A percentile compares a stretch with the other conserved stretches of the same genome.
Conservation (phyloP, 2,113 vertebrate species). For the Microcebus murinus region DNA sequence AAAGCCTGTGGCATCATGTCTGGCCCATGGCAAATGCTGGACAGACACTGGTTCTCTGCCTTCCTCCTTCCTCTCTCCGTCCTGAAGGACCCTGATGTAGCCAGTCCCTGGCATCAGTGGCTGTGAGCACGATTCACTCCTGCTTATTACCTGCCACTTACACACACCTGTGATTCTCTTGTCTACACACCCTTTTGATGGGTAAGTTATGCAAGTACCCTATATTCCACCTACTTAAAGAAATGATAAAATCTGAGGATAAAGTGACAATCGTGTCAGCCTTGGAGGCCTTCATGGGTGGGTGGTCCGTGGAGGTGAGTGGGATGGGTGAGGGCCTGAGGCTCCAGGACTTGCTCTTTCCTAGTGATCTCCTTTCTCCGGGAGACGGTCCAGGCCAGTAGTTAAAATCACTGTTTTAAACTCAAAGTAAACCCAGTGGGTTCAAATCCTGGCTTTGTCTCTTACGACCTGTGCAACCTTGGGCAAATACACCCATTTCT, state of each 20-base stretch:
- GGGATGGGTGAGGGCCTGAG: not conserved
- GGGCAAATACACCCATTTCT: not conserved
- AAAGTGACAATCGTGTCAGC: not conserved
- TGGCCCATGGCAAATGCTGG: not conserved
- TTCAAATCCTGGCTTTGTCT: not conserved
- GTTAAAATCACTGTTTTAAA: not conserved
- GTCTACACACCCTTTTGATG: not conserved
- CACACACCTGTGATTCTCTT: not conserved
- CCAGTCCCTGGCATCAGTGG: not conserved
- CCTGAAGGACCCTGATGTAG: not conserved
- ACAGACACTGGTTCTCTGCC: not conserved
- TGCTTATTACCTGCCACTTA: not conserved
- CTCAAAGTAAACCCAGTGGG: not conserved
- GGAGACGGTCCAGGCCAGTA: not conserved
- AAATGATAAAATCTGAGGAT: not conserved
- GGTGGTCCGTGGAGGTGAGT: conserved; percentile 20
- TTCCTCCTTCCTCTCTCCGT: not conserved
- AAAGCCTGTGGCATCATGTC: too few relatives aligned
- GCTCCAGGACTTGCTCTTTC: not conserved
- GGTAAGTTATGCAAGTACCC: not conserved
- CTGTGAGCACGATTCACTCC: not conserved
- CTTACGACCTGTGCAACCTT: not conserved
- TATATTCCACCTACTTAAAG: not conserved
- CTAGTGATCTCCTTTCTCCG: not conserved
- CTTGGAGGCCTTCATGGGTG: not conserved